Percentiles rank a stretch among this genome's conserved stretches.
Conservation (phyloP, 1,140 invertebrate species). For the Idris sp. region DNA sequence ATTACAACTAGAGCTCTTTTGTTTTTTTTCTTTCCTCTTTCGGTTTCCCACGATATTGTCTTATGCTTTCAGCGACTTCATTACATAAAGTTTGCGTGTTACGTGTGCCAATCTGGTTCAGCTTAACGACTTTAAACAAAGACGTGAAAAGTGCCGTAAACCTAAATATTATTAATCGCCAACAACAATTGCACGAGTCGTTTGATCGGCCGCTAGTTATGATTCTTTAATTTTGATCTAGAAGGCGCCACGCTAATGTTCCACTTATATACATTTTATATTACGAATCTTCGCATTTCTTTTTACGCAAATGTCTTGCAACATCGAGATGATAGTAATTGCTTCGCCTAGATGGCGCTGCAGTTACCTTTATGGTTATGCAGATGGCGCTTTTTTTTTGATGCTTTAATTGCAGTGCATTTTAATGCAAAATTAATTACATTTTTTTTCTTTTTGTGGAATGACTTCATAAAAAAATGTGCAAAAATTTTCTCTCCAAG, state of each 20-base stretch:
- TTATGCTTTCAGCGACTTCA: constrained; percentile 51
- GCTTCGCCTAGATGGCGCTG: constrained; percentile 24
- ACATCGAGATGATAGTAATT: constrained; percentile 16
- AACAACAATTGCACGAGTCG: constrained; percentile 6
- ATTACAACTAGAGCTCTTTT: constrained; percentile 29
- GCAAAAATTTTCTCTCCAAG: too few species aligned
- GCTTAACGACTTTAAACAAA: constrained; percentile 46
- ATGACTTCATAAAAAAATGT: too few species aligned
- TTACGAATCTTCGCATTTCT: constrained; percentile 1
- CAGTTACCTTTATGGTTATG: constrained; percentile 37
- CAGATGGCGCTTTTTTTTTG: constrained; percentile 12
- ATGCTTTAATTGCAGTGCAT: constrained; percentile 22
- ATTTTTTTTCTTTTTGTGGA: too few species aligned
- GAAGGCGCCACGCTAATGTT: constrained; percentile 14
- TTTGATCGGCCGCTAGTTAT: constrained; percentile 6
- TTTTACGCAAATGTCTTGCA: constrained; percentile 3
- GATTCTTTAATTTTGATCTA: constrained; percentile 13
- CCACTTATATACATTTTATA: too few species aligned
- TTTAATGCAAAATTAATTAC: too few species aligned
- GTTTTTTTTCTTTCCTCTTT: constrained; percentile 10
- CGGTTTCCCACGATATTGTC: constrained; percentile 40
- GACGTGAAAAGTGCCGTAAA: constrained; percentile 25
- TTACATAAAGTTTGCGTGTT: constrained; percentile 52
- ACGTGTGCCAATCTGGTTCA: constrained; percentile 21
- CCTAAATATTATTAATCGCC: constrained; percentile 23